Evolutionary conservation across 2,888 invertebrate genomes (phyloP), one percentile per base, ranked within the genome.

Genomic region (Helleia helle): DNA sequence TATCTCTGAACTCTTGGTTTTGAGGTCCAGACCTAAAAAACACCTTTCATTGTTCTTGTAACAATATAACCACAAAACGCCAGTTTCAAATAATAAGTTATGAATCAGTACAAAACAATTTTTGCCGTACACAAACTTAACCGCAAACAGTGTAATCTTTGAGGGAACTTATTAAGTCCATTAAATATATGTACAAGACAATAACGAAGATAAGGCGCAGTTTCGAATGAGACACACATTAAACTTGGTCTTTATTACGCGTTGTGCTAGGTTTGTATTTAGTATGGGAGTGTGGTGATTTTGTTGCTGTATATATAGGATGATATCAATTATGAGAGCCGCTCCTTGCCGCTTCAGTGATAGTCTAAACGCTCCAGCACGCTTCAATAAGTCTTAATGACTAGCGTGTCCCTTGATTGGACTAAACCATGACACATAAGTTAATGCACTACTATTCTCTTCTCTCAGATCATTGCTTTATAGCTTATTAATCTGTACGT

Each of bases 301-400:
- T 28, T 25, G 30, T 14, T 15, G 18, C 47, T 52, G 44, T 38
- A 44, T 39, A 41, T 43, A 43, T 38, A 43, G 49, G 44, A 50
- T 50, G 47, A 54, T 56, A 59, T 56, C 58, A 59, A 60, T 62
- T 59, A 55, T 52, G 52, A 51, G 46, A 50, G 55, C 52, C 52
- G 52, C 49, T 56, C 49, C 51, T 58, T 55, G 52, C 58, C 67
- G 64, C 66, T 58, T 65, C 68, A 65, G 69, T 68, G 71, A 61
- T 55, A 57, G 54, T 55, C 54, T 44, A 51, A 48, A 55, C 54
- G 56, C 54, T 55, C 47, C 48, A 48, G 46, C 49, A 56, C 56
- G 62, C 65, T 58, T 67, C 73, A 71, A 71, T 65, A 59, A 58
- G 61, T 39, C 61, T 62, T 69, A 72, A 73, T 70, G 70, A 64